Evolutionary conservation across 2,113 vertebrate genomes (phyloP).

Genomic region (Melozone crissalis): DNA sequence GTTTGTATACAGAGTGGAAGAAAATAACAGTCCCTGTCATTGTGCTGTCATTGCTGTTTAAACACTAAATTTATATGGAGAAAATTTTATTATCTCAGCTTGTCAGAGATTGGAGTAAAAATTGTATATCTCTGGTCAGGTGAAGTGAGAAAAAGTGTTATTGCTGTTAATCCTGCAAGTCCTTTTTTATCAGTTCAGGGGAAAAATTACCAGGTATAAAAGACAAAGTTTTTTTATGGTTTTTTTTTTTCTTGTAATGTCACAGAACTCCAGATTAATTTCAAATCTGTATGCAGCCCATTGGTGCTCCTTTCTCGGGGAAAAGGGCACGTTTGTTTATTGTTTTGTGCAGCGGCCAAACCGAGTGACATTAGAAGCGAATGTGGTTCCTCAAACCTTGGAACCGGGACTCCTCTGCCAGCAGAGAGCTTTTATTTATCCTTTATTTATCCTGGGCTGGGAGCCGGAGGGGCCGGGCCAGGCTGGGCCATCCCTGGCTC

Average conservation of each 20-base stretch:
- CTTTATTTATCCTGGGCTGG: too few species aligned
- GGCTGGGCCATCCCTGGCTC: too few species aligned
- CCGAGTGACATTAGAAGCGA: background rate
- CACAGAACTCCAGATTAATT: background rate
- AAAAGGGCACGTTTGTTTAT: background rate
- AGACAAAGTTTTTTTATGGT: background rate
- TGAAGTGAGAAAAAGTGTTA: background rate
- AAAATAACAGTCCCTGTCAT: background rate
- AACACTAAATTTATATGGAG: background rate
- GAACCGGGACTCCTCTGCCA: background rate
- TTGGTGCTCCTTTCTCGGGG: background rate
- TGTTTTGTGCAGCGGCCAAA: background rate
- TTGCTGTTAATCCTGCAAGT: background rate
- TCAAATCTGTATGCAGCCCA: background rate
- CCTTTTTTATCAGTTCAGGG: background rate
- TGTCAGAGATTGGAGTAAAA: background rate
- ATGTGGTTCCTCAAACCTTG: background rate
- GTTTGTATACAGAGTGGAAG: background rate
- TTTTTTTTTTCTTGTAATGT: background rate
- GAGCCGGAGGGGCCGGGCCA: background rate
- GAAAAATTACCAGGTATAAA: background rate
- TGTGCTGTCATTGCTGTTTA: background rate
- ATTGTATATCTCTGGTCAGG: background rate
- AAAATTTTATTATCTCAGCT: background rate
- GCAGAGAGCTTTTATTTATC: background rate